phyloP scores from a whole-genome alignment of 2,888 invertebrate genomes.

The Diplazon laetatorius region DNA sequence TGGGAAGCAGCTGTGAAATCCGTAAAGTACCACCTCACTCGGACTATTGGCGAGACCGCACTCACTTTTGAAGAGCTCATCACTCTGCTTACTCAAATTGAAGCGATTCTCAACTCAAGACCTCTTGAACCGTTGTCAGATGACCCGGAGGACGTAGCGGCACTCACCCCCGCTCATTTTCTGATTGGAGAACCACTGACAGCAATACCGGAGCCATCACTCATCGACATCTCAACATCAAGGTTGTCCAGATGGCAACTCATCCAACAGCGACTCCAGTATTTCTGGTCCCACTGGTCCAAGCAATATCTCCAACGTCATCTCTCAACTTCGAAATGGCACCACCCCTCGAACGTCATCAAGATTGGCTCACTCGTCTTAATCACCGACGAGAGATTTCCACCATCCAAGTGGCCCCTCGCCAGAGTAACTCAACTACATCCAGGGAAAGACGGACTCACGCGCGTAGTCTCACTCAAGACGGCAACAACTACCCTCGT shows the following conservation, averaged over 20 bases:
- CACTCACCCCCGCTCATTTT: background rate
- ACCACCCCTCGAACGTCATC: conserved; percentile 16
- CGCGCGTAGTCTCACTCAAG: conserved; percentile 65
- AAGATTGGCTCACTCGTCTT: conserved; percentile 52
- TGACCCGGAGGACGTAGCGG: conserved; percentile 4
- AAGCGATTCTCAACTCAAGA: conserved; percentile 13
- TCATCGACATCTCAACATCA: background rate
- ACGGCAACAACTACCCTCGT: conserved; percentile 62
- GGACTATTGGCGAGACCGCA: too few species aligned
- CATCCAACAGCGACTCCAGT: conserved; percentile 34
- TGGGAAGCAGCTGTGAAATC: conserved; percentile 31
- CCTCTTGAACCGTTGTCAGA: conserved; percentile 5
- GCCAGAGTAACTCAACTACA: conserved; percentile 62
- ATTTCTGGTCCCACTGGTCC: conserved; percentile 55
- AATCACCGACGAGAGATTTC: conserved; percentile 61
- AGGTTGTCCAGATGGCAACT: conserved; percentile 29
- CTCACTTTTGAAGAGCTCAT: conserved; percentile 3
- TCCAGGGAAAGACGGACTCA: conserved; percentile 67
- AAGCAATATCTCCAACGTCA: conserved; percentile 39
- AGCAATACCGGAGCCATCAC: background rate
- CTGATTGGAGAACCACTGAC: background rate
- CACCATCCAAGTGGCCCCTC: conserved; percentile 66
- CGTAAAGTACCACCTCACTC: too few species aligned
- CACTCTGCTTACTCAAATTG: background rate
- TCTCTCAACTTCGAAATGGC: conserved; percentile 52